phyloP scores from a whole-genome alignment of 1,140 invertebrate species.

The Cotesia typhae region DNA sequence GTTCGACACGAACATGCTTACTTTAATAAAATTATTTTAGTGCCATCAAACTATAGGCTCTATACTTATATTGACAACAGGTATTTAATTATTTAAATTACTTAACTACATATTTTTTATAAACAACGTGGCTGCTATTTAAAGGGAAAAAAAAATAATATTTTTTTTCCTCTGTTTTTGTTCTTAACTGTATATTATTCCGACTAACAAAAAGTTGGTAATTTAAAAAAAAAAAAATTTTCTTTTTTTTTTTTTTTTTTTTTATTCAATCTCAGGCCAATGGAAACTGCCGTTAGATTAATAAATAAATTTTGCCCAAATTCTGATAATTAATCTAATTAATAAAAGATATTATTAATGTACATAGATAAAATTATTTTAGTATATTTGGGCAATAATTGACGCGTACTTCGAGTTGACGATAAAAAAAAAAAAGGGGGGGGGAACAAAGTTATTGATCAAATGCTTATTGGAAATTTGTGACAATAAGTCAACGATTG shows the following conservation, averaged over 20 bases:
- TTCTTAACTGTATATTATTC: not conserved
- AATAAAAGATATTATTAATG: not conserved
- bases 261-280: slow-evolving; percentile 31
- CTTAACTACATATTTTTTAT: slow-evolving; percentile 58
- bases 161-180: slow-evolving; percentile 8
- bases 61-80: slow-evolving; percentile 64
- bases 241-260: not conserved
- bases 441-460: slow-evolving; percentile 32
- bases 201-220: not conserved
- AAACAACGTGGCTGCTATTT: slow-evolving; percentile 45
- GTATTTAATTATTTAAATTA: slow-evolving; percentile 55
- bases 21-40: slow-evolving; percentile 57
- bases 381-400: slow-evolving; percentile 3
- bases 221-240: slow-evolving; percentile 6
- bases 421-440: not conserved
- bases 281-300: slow-evolving; percentile 28
- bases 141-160: not conserved
- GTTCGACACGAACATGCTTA: slow-evolving; percentile 47
- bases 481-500: slow-evolving; percentile 55
- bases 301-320: slow-evolving; percentile 11
- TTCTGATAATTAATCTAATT: slow-evolving; percentile 1
- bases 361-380: not conserved
- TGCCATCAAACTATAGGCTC: slow-evolving; percentile 56
- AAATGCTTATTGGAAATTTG: slow-evolving; percentile 54
- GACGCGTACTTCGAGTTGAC: slow-evolving; percentile 1